phyloP scores from a whole-genome alignment of 1,140 invertebrate species.

The Drosophila paulistorum region DNA sequence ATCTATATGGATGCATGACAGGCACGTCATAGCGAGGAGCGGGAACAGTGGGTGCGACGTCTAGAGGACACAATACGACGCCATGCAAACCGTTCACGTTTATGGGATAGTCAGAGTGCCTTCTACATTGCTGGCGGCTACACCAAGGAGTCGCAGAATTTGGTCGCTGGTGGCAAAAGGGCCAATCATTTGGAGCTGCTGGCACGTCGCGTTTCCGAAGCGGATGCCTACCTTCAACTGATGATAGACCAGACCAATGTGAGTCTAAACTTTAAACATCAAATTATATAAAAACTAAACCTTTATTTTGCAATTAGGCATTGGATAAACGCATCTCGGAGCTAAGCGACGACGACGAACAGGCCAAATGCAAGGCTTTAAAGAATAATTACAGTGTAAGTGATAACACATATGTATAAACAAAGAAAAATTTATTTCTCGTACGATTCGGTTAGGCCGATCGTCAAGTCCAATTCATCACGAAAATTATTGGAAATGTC shows the following conservation, averaged over 20 bases:
- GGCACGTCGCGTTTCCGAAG: conserved; percentile 95
- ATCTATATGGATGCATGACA: conserved; percentile 71
- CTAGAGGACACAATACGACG: conserved; percentile 96
- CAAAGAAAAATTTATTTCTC: not conserved
- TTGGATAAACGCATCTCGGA: conserved; percentile 87
- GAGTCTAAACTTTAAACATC: conserved; percentile 63
- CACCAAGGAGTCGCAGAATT: conserved; percentile 72
- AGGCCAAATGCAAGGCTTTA: conserved; percentile 86
- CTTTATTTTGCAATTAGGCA: conserved; percentile 84
- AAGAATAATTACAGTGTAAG: conserved; percentile 84
- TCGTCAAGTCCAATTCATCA: conserved; percentile 57
- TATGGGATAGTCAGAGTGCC: conserved; percentile 80
- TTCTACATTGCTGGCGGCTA: conserved; percentile 76
- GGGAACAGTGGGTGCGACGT: conserved; percentile 97
- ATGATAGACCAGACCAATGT: conserved; percentile 96
- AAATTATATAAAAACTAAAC: conserved; percentile 41
- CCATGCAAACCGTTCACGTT: conserved; percentile 87
- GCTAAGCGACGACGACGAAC: conserved; percentile 87
- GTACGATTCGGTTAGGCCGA: conserved; percentile 25
- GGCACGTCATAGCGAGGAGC: conserved; percentile 96
- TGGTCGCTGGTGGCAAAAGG: conserved; percentile 68
- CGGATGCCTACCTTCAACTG: conserved; percentile 97
- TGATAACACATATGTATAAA: conserved; percentile 19
- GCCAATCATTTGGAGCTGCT: conserved; percentile 85
- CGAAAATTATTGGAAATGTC: conserved; percentile 55